These are phyloP conservation scores for Trinorchestia longiramus DNA, from an alignment of 1,140 invertebrate species.

Conservation along the genomic window DNA sequence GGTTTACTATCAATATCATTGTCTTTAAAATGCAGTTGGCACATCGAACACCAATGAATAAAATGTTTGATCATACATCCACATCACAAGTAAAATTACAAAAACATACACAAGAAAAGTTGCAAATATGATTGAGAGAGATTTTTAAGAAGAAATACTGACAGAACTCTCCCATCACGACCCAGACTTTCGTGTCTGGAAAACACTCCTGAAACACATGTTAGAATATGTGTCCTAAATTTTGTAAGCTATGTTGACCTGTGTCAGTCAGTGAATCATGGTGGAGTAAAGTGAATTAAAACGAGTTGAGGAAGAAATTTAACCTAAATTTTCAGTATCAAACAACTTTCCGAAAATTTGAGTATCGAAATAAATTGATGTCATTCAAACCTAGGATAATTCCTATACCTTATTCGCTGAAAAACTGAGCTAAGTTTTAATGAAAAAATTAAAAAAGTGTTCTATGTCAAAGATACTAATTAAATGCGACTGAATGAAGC, in stretches of 20 bases:
- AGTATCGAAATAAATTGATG: too few species aligned
- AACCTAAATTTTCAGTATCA: too few species aligned
- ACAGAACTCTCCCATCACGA: neutral
- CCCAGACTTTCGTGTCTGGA: neutral
- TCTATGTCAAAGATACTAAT: too few species aligned
- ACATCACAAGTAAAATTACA: neutral
- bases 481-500: too few species aligned
- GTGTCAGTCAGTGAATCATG: too few species aligned
- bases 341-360: too few species aligned
- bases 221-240: neutral
- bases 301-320: too few species aligned
- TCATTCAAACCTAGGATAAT: too few species aligned
- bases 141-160: neutral
- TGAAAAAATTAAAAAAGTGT: too few species aligned
- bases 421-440: too few species aligned
- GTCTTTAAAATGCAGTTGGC: neutral
- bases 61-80: neutral
- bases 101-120: neutral
- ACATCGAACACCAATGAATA: neutral
- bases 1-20: neutral
- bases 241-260: neutral
- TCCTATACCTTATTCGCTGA: too few species aligned
- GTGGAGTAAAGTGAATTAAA: too few species aligned
- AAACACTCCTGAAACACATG: neutral
- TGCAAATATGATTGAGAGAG: neutral